Evolutionary conservation across 2,888 invertebrate genomes (phyloP), one percentile per base, ranked within the genome.

Genomic region (Drosophila percnosoma): DNA sequence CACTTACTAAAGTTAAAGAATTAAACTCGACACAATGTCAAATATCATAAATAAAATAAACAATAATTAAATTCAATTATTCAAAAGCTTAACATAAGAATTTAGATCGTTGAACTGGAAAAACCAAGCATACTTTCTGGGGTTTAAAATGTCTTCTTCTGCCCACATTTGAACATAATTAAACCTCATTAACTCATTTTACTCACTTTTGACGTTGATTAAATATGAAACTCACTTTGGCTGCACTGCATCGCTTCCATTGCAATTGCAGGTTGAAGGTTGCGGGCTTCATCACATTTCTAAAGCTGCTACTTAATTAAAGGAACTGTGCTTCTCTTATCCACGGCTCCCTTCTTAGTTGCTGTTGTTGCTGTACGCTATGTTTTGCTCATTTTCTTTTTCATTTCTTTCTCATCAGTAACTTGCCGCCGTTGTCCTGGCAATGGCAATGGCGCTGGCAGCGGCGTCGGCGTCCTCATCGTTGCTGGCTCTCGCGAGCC

Each of bases 351-450:
- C 13, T 66, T 76, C 76, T 63, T 53, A 48, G 31, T 31, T 21
- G 40, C 2, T 49, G 49, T 18, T 24, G 13, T 49, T 27, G 63
- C n/a, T 54, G 61, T 75, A 11, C 11, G 29, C 15, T 55, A 21
- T 51, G 36, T 29, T 48, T 57, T 75, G 40, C 64, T 65, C 60
- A 59, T 59, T 69, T 51, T 15, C 5, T 13, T 40, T 13, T 27
- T 55, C 33, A 11, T 36, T 60, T 57, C 36, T 34, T 60, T 59
- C 55, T 40, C 62, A 63, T 65, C 68, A 64, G 53, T 77, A 55
- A 72, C 68, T 77, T 58, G 63, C 42, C 49, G 77, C 61, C 69
- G 81, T 83, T 83, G 89, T 84, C 87, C 83, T 88, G 83, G 71
- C 76, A 80, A 68, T 68, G 55, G 29, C 62, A 60, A 42, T 51